These are phyloP conservation scores for Macrophya alboannulata DNA, from an alignment of 2,888 invertebrate genomes.

Conservation along the genomic window DNA sequence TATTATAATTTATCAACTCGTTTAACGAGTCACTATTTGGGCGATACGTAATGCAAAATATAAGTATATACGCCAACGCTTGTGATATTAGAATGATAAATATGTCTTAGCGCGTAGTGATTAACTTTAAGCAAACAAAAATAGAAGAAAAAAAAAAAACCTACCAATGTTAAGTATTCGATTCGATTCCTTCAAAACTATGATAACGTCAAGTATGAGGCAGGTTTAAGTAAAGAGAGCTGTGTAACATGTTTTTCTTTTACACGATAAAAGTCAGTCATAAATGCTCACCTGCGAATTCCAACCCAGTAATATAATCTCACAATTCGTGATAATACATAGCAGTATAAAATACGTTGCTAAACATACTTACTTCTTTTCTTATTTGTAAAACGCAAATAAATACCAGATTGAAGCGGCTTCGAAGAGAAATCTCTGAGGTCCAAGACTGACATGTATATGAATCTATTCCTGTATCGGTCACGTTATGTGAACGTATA, in stretches of 20 bases:
- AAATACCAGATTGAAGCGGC: slow-evolving; percentile 34
- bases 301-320: slow-evolving; percentile 28
- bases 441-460: slow-evolving; percentile 44
- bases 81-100: slow-evolving; percentile 57
- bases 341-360: not conserved
- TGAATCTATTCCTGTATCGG: slow-evolving; percentile 45
- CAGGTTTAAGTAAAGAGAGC: slow-evolving; percentile 19
- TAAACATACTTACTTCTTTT: slow-evolving; percentile 12
- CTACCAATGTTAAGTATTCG: slow-evolving; percentile 15
- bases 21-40: not conserved
- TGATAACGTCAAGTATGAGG: not conserved
- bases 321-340: slow-evolving; percentile 33
- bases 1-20: slow-evolving; percentile 46
- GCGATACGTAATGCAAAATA: slow-evolving; percentile 19
- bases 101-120: not conserved
- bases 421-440: slow-evolving; percentile 31
- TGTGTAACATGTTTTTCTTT: slow-evolving; percentile 12
- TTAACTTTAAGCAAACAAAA: slow-evolving; percentile 3
- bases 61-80: slow-evolving; percentile 47
- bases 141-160: not conserved
- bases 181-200: slow-evolving; percentile 22
- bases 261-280: slow-evolving; percentile 35
- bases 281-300: slow-evolving; percentile 21
- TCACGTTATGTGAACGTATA: slow-evolving; percentile 43
- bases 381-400: slow-evolving; percentile 41